Conservation (phyloP, 2,888 invertebrate species). For the Caprella mutica region DNA sequence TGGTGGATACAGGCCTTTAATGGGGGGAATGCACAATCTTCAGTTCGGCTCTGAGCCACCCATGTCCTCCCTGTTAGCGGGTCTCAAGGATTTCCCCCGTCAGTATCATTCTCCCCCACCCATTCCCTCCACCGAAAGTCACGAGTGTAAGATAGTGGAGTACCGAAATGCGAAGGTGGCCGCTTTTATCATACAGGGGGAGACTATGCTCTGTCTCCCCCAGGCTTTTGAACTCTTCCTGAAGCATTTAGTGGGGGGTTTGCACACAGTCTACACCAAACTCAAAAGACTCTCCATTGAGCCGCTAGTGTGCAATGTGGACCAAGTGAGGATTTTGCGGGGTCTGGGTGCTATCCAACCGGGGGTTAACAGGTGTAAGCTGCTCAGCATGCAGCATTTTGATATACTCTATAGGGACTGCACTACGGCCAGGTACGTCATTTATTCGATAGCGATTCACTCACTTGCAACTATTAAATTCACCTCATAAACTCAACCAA, state of each 20-base stretch:
- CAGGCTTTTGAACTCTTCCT: slow-evolving; percentile 98
- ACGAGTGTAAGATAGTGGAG: slow-evolving; percentile 93
- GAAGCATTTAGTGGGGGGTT: slow-evolving; percentile 95
- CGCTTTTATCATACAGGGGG: slow-evolving; percentile 90
- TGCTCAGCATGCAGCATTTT: slow-evolving; percentile 97
- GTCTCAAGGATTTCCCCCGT: slow-evolving; percentile 41
- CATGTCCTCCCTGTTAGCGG: slow-evolving; percentile 29
- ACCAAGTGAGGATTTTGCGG: slow-evolving; percentile 94
- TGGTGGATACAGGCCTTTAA: slow-evolving; percentile 26
- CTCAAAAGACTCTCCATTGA: slow-evolving; percentile 97
- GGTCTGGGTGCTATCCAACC: slow-evolving; percentile 99
- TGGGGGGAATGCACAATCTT: slow-evolving; percentile 27
- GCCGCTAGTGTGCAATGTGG: slow-evolving; percentile 98
- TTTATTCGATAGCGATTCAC: neutral
- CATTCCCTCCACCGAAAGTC: slow-evolving; percentile 82
- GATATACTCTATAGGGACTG: slow-evolving; percentile 98
- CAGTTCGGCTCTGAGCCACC: slow-evolving; percentile 31
- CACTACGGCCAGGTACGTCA: slow-evolving; percentile 92
- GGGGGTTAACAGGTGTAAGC: slow-evolving; percentile 98
- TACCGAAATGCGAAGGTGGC: slow-evolving; percentile 95
- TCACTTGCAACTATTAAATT: neutral
- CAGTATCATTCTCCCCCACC: slow-evolving; percentile 44
- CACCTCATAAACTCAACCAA: too few species aligned
- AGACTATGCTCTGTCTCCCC: slow-evolving; percentile 93
- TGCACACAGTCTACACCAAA: slow-evolving; percentile 99